Conservation (phyloP, 2,113 vertebrate genomes). For the Gambusia holbrooki region DNA sequence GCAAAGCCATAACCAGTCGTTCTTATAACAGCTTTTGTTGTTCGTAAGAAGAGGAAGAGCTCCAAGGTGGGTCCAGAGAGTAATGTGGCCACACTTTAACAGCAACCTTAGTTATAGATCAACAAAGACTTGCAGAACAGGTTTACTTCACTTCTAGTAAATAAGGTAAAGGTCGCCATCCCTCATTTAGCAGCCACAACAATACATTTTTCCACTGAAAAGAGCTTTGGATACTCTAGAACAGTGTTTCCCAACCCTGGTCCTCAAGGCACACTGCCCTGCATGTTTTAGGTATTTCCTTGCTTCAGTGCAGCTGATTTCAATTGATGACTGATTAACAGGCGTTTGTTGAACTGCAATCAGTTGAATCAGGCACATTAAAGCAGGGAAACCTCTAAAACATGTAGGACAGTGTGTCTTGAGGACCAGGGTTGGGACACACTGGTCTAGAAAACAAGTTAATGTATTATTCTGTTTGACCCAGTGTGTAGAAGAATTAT, state of each 20-base stretch:
- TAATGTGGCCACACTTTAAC: conserved; percentile 34
- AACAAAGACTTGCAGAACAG: conserved; percentile 66
- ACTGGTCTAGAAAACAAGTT: neutral
- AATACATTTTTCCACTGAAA: neutral
- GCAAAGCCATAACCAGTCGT: conserved; percentile 64
- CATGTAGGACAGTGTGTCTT: too few species aligned
- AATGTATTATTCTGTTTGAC: neutral
- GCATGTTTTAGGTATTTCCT: too few species aligned
- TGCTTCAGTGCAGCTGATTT: too few species aligned
- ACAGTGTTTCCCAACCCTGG: neutral
- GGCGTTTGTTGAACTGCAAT: too few species aligned
- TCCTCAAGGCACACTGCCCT: too few species aligned
- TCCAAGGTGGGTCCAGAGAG: conserved; percentile 22
- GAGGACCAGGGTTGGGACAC: too few species aligned
- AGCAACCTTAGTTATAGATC: conserved; percentile 47
- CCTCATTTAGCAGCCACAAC: conserved; percentile 12
- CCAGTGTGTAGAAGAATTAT: neutral
- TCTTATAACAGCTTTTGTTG: neutral
- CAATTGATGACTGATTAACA: too few species aligned
- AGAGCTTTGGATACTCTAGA: neutral
- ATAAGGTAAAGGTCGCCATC: conserved; percentile 49
- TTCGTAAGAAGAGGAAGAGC: neutral
- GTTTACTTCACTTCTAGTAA: conserved; percentile 61
- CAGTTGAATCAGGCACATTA: too few species aligned
- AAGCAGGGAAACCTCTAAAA: too few species aligned